Evolutionary conservation across 2,797 vertebrate species (phyloP).

Genomic region (Lepilemur ruficaudatus): DNA sequence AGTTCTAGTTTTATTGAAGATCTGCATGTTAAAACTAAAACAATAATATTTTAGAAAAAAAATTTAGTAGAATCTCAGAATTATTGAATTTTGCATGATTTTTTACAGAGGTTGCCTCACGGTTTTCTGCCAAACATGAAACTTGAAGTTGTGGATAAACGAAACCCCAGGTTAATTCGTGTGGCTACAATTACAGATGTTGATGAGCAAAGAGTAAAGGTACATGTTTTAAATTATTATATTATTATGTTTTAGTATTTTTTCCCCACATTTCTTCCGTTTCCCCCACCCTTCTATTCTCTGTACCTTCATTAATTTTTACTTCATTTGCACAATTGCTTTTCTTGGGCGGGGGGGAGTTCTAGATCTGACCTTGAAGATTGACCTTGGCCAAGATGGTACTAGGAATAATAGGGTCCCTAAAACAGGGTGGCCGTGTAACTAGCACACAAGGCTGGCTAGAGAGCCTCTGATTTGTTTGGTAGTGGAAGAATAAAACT

Average conservation of each 20-base stretch:
- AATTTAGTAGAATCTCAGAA: neutral
- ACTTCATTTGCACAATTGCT: neutral
- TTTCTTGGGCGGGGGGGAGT: neutral
- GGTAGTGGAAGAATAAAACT: neutral
- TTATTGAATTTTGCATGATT: neutral
- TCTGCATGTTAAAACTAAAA: neutral
- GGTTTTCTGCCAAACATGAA: constrained; percentile 93
- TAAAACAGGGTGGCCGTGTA: neutral
- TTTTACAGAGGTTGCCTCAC: constrained; percentile 89
- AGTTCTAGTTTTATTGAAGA: neutral
- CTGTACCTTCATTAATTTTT: neutral
- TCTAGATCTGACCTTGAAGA: neutral
- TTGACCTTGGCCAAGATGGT: neutral
- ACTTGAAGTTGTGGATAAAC: constrained; percentile 93
- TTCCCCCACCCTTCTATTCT: neutral
- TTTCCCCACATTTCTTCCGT: neutral
- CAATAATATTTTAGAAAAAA: neutral
- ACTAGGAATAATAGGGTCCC: too few species aligned
- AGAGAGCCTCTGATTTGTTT: neutral
- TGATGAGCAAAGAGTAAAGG: constrained; percentile 92
- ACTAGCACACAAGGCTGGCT: neutral
- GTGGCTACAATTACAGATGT: constrained; percentile 88
- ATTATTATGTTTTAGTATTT: neutral
- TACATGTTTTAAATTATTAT: constrained; percentile 60
- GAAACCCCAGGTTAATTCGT: constrained; percentile 93